Conservation (phyloP, 2,797 vertebrate species). For the Macrochelys suwanniensis region DNA sequence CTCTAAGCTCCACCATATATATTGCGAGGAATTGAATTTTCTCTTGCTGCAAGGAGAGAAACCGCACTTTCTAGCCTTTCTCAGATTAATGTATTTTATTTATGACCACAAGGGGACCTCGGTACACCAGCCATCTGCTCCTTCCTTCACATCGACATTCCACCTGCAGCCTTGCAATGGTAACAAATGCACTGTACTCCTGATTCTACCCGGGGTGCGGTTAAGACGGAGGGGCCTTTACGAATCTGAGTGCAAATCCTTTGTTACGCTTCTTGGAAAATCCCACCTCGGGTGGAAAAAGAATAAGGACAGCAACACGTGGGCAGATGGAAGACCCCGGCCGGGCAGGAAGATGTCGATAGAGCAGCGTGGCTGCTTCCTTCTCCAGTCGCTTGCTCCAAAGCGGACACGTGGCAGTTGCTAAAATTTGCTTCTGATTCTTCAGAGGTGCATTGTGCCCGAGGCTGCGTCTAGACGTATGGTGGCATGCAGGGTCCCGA, state of each 20-base stretch:
- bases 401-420: fast-evolving
- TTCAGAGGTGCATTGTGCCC: fast-evolving
- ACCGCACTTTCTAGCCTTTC: not conserved
- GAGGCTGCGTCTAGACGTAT: fast-evolving
- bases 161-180: not conserved
- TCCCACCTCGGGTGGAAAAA: fast-evolving
- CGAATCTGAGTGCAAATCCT: not conserved
- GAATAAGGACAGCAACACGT: fast-evolving
- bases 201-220: not conserved
- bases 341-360: fast-evolving
- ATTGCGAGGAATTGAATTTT: fast-evolving
- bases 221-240: fast-evolving
- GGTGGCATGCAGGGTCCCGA: not conserved
- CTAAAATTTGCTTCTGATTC: not conserved
- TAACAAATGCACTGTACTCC: fast-evolving
- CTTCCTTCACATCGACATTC: not conserved
- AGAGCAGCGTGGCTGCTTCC: not conserved
- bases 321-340: not conserved
- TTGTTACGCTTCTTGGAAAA: fast-evolving
- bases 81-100: not conserved
- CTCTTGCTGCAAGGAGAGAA: fast-evolving
- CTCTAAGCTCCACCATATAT: not conserved
- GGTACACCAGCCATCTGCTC: slow-evolving; percentile 26
- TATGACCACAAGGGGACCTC: slow-evolving; percentile 71
- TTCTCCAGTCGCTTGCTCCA: fast-evolving